phyloP scores from a whole-genome alignment of 2,113 vertebrate genomes.

The Rhinolophus sinicus region DNA sequence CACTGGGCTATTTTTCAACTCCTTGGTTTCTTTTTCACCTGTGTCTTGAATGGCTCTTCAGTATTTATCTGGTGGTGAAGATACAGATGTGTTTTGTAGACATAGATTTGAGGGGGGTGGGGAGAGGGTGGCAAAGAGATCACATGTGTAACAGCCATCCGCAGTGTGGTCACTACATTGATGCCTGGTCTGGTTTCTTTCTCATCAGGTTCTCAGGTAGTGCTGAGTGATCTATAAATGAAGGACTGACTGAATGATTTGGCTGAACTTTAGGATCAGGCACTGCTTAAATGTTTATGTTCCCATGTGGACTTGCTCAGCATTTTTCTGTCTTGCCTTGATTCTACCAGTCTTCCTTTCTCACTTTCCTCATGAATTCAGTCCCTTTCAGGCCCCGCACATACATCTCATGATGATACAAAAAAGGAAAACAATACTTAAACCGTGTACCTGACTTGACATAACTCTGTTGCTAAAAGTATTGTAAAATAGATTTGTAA shows the following conservation, averaged over 20 bases:
- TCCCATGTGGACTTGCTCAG: rapidly evolving
- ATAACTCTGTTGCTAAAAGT: background rate
- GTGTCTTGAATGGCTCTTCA: background rate
- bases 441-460: background rate
- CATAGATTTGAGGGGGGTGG: background rate
- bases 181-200: background rate
- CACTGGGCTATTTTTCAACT: background rate
- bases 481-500: background rate
- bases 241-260: background rate
- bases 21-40: background rate
- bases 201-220: background rate
- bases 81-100: background rate
- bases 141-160: rapidly evolving
- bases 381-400: background rate
- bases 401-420: background rate
- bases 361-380: background rate
- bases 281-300: too few species aligned
- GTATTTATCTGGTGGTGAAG: background rate
- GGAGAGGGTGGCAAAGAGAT: background rate
- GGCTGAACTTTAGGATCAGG: too few species aligned
- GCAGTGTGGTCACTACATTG: rapidly evolving
- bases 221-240: background rate
- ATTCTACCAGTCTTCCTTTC: background rate
- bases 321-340: background rate
- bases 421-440: background rate